Percentiles rank a stretch among this genome's conserved stretches.
phyloP scores from a whole-genome alignment of 2,888 invertebrate genomes.

The Anthoptus insignis region DNA sequence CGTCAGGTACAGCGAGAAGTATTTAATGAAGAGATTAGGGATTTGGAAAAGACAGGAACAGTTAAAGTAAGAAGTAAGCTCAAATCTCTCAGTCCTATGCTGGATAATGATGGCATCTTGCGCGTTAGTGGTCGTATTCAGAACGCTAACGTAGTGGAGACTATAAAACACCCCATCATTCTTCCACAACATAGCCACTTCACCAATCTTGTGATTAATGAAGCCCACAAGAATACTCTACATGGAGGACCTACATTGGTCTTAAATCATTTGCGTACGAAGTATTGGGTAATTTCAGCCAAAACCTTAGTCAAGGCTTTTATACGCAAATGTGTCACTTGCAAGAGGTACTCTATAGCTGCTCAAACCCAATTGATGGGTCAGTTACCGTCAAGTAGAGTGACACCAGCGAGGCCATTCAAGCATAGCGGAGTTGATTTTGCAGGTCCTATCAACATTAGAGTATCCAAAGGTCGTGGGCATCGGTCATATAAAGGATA shows the following conservation, averaged over 20 bases:
- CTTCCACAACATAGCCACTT: constrained; percentile 43
- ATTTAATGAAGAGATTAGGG: constrained; percentile 18
- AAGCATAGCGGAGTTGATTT: constrained; percentile 33
- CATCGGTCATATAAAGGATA: constrained; percentile 18
- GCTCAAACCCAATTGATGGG: constrained; percentile 45
- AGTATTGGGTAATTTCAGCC: constrained; percentile 11
- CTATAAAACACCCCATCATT: constrained; percentile 46
- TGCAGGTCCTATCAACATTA: constrained; percentile 39
- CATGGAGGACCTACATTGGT: constrained; percentile 45
- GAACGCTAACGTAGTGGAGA: constrained; percentile 29
- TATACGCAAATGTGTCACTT: constrained; percentile 8
- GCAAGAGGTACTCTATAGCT: background rate
- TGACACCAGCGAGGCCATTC: constrained; percentile 31
- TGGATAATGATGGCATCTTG: constrained; percentile 41
- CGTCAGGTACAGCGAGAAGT: constrained; percentile 10
- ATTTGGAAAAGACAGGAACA: constrained; percentile 3
- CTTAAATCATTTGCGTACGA: constrained; percentile 22
- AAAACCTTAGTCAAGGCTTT: background rate
- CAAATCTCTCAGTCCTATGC: constrained; percentile 46
- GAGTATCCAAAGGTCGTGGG: constrained; percentile 33
- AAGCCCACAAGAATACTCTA: constrained; percentile 43
- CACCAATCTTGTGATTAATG: constrained; percentile 44
- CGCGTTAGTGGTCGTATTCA: constrained; percentile 50
- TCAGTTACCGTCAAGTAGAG: constrained; percentile 33
- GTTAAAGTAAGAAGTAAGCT: constrained; percentile 32